Evolutionary conservation across 2,888 invertebrate genomes (phyloP).

Genomic region (Drosophila pseudotalamancana): DNA sequence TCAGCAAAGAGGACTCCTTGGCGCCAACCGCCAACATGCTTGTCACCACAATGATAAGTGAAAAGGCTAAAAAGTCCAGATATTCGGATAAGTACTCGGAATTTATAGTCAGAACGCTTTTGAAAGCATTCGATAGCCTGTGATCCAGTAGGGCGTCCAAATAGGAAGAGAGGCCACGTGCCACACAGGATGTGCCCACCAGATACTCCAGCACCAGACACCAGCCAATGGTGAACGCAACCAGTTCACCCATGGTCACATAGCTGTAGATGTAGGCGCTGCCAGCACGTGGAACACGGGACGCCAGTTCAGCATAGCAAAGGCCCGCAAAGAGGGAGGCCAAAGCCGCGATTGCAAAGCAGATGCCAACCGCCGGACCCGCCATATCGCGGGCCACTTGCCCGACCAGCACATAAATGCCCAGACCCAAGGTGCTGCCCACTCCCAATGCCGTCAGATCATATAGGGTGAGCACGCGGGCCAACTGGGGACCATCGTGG

Average conservation of each 20-base stretch:
- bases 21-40: neutral
- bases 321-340: neutral
- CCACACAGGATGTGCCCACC: neutral
- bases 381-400: neutral
- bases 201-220: slow-evolving; percentile 1
- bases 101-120: neutral
- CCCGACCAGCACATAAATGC: slow-evolving; percentile 5
- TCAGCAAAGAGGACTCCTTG: neutral
- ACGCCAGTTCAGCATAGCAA: neutral
- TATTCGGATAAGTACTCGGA: neutral
- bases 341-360: neutral
- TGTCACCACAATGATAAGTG: neutral
- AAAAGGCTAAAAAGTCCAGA: neutral
- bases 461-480: neutral
- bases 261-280: slow-evolving; percentile 1
- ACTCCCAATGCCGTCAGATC: neutral
- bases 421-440: slow-evolving; percentile 3
- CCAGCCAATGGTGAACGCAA: slow-evolving; percentile 17
- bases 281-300: slow-evolving; percentile 3
- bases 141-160: neutral
- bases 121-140: neutral
- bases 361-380: neutral
- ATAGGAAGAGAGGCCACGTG: neutral
- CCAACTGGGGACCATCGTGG: no score
- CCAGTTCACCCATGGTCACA: slow-evolving; percentile 7